These are phyloP conservation scores for Nineta flava DNA, from an alignment of 2,888 invertebrate genomes.

Conservation along the genomic window DNA sequence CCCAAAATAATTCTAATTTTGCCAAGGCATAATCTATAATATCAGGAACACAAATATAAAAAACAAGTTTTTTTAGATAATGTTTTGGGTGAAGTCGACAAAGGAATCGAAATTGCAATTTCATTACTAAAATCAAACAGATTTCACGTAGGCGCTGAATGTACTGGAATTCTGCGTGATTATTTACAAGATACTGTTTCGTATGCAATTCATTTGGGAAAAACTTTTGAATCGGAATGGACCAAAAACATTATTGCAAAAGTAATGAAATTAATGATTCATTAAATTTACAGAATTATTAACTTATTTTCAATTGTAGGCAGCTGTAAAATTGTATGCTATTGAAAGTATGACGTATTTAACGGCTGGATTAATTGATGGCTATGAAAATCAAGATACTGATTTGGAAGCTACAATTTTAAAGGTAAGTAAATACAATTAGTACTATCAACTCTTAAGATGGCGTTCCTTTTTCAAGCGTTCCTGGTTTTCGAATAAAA, in stretches of 20 bases:
- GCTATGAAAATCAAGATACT: slow-evolving; percentile 59
- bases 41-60: too few species aligned
- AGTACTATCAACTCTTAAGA: slow-evolving; percentile 12
- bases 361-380: slow-evolving; percentile 65
- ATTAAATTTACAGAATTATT: not conserved
- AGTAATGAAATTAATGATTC: slow-evolving; percentile 2
- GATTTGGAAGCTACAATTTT: slow-evolving; percentile 65
- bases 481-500: too few species aligned
- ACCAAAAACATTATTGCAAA: slow-evolving; percentile 17
- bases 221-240: slow-evolving; percentile 16
- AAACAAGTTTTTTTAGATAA: slow-evolving; percentile 33
- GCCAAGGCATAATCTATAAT: too few species aligned
- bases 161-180: slow-evolving; percentile 31
- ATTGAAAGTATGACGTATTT: slow-evolving; percentile 78
- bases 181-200: slow-evolving; percentile 32
- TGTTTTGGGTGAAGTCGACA: slow-evolving; percentile 40
- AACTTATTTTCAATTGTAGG: slow-evolving; percentile 14
- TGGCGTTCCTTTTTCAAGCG: too few species aligned
- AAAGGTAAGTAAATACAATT: slow-evolving; percentile 40
- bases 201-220: slow-evolving; percentile 33
- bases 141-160: slow-evolving; percentile 27
- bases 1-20: too few species aligned
- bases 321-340: slow-evolving; percentile 44
- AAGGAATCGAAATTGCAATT: slow-evolving; percentile 26
- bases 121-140: slow-evolving; percentile 24